Percentiles rank a stretch among this genome's conserved stretches.
These are phyloP conservation scores for Mus caroli DNA, from an alignment of 2,797 vertebrate species.

Conservation along the genomic window DNA sequence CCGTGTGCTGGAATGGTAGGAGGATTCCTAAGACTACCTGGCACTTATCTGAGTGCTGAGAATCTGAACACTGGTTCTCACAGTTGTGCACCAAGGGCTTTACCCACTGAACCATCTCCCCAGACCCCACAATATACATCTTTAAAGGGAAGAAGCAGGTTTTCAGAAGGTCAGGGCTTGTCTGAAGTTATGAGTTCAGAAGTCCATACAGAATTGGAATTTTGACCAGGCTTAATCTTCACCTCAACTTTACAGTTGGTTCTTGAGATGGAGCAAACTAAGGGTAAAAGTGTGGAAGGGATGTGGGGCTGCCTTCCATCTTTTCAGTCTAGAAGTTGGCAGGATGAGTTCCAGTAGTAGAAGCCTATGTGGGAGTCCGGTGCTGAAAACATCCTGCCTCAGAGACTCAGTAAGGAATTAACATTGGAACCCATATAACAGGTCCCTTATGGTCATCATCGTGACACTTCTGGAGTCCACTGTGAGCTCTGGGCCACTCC, in stretches of 20 bases:
- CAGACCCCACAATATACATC: neutral
- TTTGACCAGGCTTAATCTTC: neutral
- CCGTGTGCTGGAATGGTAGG: neutral
- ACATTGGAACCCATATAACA: neutral
- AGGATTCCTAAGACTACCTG: neutral
- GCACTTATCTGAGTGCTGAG: neutral
- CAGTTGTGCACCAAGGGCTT: neutral
- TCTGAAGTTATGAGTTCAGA: neutral
- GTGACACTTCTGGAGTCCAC: neutral
- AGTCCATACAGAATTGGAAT: neutral
- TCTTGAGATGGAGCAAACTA: neutral
- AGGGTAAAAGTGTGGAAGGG: neutral
- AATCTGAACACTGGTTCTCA: neutral
- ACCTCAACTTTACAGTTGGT: neutral
- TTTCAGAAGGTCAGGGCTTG: neutral
- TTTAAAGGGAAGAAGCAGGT: conserved; percentile 17
- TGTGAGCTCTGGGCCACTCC: neutral
- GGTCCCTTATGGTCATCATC: neutral
- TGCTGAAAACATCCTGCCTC: neutral
- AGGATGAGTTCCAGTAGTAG: neutral
- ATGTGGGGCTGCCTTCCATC: neutral
- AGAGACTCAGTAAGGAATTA: neutral
- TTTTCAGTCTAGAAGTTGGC: neutral
- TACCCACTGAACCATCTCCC: neutral
- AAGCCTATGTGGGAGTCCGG: neutral